phyloP scores from a whole-genome alignment of 2,113 vertebrate genomes.

The Ophiodon elongatus region DNA sequence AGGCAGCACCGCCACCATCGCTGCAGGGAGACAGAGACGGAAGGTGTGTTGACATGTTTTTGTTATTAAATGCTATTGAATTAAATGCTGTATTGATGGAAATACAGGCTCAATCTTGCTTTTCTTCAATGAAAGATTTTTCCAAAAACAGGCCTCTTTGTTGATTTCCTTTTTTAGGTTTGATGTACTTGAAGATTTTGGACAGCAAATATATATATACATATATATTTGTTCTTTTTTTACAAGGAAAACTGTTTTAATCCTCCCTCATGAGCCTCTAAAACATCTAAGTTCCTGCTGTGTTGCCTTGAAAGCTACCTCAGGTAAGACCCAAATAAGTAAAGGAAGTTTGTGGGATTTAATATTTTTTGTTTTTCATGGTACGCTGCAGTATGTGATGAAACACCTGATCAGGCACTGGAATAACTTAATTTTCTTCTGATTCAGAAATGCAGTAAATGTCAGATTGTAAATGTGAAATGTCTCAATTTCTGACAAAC shows the following conservation, averaged over 20 bases:
- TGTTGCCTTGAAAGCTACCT: not conserved
- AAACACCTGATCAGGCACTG: not conserved
- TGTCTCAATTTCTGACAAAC: not conserved
- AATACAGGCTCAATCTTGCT: not conserved
- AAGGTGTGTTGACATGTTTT: not conserved
- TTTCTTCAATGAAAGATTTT: not conserved
- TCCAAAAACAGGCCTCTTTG: not conserved
- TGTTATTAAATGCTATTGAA: not conserved
- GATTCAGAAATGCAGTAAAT: conserved; percentile 15
- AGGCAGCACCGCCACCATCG: conserved; percentile 88
- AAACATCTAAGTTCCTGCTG: conserved; percentile 1
- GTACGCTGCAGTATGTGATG: not conserved
- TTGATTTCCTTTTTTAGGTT: not conserved
- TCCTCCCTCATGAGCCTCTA: not conserved
- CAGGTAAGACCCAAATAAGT: not conserved
- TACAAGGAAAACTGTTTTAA: not conserved
- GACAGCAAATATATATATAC: not conserved
- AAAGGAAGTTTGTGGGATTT: not conserved
- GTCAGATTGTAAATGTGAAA: not conserved
- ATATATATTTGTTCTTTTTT: not conserved
- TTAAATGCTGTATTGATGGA: too few species aligned
- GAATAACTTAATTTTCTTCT: not conserved
- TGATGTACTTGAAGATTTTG: not conserved
- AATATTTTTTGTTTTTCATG: conserved; percentile 23
- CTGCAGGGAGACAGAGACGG: conserved; percentile 72